phyloP scores from a whole-genome alignment of 2,888 invertebrate species.

The Nemotelus pantherinus region DNA sequence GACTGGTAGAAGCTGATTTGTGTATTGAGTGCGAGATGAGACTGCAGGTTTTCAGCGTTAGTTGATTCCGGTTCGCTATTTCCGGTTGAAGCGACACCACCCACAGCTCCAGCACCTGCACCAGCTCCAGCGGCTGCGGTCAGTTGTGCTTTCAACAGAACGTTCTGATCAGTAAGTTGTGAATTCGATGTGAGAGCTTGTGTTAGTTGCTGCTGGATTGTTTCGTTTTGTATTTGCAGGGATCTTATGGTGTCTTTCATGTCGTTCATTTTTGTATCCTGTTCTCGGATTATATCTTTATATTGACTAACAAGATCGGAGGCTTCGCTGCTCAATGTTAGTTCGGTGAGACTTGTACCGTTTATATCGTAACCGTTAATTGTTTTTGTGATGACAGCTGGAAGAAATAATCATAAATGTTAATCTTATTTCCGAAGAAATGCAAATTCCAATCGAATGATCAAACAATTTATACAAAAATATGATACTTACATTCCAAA shows the following conservation, averaged over 20 bases:
- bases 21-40: slow-evolving; percentile 49
- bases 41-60: neutral
- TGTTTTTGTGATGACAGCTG: slow-evolving; percentile 68
- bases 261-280: slow-evolving; percentile 74
- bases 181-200: slow-evolving; percentile 77
- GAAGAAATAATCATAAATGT: slow-evolving; percentile 45
- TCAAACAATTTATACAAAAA: neutral
- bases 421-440: too few species aligned
- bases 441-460: neutral
- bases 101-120: slow-evolving; percentile 14
- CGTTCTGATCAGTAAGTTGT: slow-evolving; percentile 86
- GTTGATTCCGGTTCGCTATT: slow-evolving; percentile 53
- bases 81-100: slow-evolving; percentile 51
- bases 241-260: slow-evolving; percentile 58
- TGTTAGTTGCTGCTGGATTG: slow-evolving; percentile 67
- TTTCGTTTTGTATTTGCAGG: slow-evolving; percentile 56
- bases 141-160: slow-evolving; percentile 80
- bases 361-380: slow-evolving; percentile 65
- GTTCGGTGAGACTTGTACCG: slow-evolving; percentile 67
- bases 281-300: slow-evolving; percentile 90
- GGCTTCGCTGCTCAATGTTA: slow-evolving; percentile 63
- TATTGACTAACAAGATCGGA: slow-evolving; percentile 72
- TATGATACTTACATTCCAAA: slow-evolving; percentile 70
- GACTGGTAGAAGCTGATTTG: slow-evolving; percentile 55
- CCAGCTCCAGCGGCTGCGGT: slow-evolving; percentile 61